Percentiles rank a stretch among this genome's conserved stretches.
These are phyloP conservation scores for Agapostemon virescens DNA, from an alignment of 2,888 invertebrate genomes.

Conservation along the genomic window DNA sequence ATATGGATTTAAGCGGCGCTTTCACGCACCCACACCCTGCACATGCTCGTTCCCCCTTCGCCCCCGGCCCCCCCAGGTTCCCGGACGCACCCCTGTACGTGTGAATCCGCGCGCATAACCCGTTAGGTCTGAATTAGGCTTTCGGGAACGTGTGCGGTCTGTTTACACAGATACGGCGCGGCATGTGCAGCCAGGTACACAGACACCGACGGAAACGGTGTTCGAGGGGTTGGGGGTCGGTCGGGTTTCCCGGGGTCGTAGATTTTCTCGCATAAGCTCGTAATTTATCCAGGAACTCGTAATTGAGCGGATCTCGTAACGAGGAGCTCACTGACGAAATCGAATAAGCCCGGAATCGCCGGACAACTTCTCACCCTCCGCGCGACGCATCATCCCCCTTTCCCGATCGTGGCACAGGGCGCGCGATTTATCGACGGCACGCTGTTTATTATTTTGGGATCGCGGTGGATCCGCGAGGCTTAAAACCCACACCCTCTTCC, in stretches of 20 bases:
- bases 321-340: slow-evolving; percentile 54
- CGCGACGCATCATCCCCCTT: background rate
- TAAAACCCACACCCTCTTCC: background rate
- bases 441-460: slow-evolving; percentile 34
- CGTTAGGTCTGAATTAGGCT: slow-evolving; percentile 55
- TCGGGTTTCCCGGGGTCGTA: slow-evolving; percentile 33
- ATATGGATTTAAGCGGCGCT: slow-evolving; percentile 68
- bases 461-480: slow-evolving; percentile 1
- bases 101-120: slow-evolving; percentile 46
- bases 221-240: slow-evolving; percentile 30
- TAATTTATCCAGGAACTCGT: slow-evolving; percentile 64
- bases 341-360: slow-evolving; percentile 53
- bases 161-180: slow-evolving; percentile 41
- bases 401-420: no score
- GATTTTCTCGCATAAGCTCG: slow-evolving; percentile 66
- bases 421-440: slow-evolving; percentile 50
- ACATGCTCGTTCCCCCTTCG: no score
- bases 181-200: slow-evolving; percentile 45
- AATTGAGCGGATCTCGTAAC: slow-evolving; percentile 65
- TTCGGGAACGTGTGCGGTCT: slow-evolving; percentile 40
- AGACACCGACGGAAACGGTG: background rate
- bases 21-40: slow-evolving; percentile 22
- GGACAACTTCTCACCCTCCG: slow-evolving; percentile 29
- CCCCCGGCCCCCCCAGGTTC: no score
- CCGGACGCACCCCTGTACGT: slow-evolving; percentile 13